Percentiles rank a stretch among this genome's conserved stretches.
Conservation (phyloP, 2,888 invertebrate species). For the Trichopoda pennipes region DNA sequence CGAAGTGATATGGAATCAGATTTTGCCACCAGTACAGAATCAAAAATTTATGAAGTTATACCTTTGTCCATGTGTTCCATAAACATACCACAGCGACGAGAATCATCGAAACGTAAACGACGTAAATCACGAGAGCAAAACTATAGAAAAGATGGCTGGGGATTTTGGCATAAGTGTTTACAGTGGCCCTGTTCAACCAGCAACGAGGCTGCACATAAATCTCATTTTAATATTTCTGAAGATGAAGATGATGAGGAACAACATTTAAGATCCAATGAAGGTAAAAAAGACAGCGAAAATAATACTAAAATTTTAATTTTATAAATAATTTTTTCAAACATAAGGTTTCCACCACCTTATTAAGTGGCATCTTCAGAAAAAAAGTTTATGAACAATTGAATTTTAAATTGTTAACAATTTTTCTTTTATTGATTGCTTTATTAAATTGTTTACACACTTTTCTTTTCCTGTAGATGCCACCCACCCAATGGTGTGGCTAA, state of each 20-base stretch:
- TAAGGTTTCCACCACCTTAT: no score
- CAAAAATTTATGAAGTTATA: slow-evolving; percentile 84
- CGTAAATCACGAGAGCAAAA: slow-evolving; percentile 76
- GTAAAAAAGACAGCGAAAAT: slow-evolving; percentile 42
- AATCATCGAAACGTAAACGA: slow-evolving; percentile 81
- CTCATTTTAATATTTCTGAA: slow-evolving; percentile 67
- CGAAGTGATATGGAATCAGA: slow-evolving; percentile 74
- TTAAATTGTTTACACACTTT: no score
- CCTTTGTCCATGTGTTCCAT: slow-evolving; percentile 84
- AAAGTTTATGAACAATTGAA: no score
- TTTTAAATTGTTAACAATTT: no score
- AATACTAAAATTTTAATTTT: background rate
- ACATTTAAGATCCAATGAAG: slow-evolving; percentile 75
- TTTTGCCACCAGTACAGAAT: slow-evolving; percentile 77
- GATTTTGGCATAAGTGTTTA: slow-evolving; percentile 63
- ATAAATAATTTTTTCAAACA: no score
- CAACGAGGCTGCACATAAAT: slow-evolving; percentile 25
- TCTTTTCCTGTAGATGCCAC: no score
- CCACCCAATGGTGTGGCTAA: no score
- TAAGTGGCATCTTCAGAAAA: no score
- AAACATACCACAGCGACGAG: slow-evolving; percentile 76
- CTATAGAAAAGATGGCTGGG: slow-evolving; percentile 1
- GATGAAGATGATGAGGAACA: slow-evolving; percentile 79
- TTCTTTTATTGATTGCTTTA: no score
- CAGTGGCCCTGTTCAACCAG: slow-evolving; percentile 72